Percentiles rank a stretch among this genome's conserved stretches.
Evolutionary conservation across 1,140 invertebrate species (phyloP).

Genomic region (Drosophila nikananu): DNA sequence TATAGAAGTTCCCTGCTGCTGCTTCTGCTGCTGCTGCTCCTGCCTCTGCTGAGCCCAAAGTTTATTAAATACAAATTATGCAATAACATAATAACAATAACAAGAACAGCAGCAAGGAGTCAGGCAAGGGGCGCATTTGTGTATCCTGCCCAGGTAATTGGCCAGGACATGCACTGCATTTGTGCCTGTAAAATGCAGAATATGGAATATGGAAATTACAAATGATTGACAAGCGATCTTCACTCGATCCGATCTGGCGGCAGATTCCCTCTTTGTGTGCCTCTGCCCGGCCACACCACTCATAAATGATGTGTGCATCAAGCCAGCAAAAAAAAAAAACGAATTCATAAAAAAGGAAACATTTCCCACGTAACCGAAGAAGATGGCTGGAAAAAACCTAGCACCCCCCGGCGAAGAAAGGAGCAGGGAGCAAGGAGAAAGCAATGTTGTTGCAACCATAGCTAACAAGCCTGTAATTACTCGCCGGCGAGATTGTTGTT

Average conservation of each 20-base stretch:
- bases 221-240: slow-evolving; percentile 78
- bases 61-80: slow-evolving; percentile 72
- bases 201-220: slow-evolving; percentile 74
- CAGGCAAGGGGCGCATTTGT: slow-evolving; percentile 12
- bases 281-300: slow-evolving; percentile 28
- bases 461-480: slow-evolving; percentile 82
- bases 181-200: neutral
- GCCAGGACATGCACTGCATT: slow-evolving; percentile 32
- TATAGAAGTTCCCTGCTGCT: too few relatives aligned
- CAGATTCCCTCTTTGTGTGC: slow-evolving; percentile 31
- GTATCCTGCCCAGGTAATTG: slow-evolving; percentile 57
- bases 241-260: slow-evolving; percentile 33
- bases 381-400: slow-evolving; percentile 31
- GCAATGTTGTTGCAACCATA: slow-evolving; percentile 78
- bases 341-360: slow-evolving; percentile 49
- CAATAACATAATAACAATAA: slow-evolving; percentile 22
- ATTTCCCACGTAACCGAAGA: slow-evolving; percentile 71
- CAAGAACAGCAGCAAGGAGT: slow-evolving; percentile 16
- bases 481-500: slow-evolving; percentile 70
- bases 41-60: too few relatives aligned
- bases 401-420: slow-evolving; percentile 37
- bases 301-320: slow-evolving; percentile 59
- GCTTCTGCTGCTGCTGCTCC: too few relatives aligned
- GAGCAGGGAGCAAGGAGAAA: slow-evolving; percentile 36
- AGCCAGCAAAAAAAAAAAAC: slow-evolving; percentile 11